Evolutionary conservation across 2,797 vertebrate genomes (phyloP), one percentile per base, ranked within the genome.

Genomic region (Lithobates pipiens): DNA sequence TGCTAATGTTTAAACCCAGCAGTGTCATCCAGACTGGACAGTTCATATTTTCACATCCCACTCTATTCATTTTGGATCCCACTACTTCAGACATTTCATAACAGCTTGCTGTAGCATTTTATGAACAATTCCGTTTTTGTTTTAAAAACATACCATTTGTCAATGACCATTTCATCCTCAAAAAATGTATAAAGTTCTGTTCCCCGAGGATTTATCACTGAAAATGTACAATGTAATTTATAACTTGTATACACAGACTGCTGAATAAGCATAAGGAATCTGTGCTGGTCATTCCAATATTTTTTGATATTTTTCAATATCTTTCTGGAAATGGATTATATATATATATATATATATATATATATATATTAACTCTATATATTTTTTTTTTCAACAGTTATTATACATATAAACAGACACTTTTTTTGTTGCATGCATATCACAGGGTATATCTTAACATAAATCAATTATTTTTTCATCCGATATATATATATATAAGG

Each of bases 81-180:
- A 78, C 83, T 78, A 27, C 76, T 85, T 70, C 76, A 85, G 83
- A 85, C 76, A 73, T 85, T 85, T 85, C 76, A 79, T 85, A 65
- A 67, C 70, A 36, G 42, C 76, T 77, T 72, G 82, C 73, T 68
- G 65, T 73, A 65, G 46, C 69, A 71, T 78, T 84, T 84, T 85
- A 79, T 78, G 76, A 85, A 85, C 83, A 85, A 85, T 85, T 11
- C 36, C 23, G 50, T 78, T 79, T 85, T 85, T 85, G 83, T 85
- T 78, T 25, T 65, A 78, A 77, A 68, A 63, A 71, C 25, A 71
- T 77, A 78, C 69, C 18, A 73, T 46, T 65, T 63, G 44, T 73
- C 76, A 72, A 73, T 76, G 77, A 61, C 36, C 21, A 39, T 85
- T 78, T 70, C 18, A 15, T 42, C 34, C 54, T 65, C 18, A 16